phyloP scores from a whole-genome alignment of 35 echinoderm and acorn worm genomes.

The Ptychodera flava region DNA sequence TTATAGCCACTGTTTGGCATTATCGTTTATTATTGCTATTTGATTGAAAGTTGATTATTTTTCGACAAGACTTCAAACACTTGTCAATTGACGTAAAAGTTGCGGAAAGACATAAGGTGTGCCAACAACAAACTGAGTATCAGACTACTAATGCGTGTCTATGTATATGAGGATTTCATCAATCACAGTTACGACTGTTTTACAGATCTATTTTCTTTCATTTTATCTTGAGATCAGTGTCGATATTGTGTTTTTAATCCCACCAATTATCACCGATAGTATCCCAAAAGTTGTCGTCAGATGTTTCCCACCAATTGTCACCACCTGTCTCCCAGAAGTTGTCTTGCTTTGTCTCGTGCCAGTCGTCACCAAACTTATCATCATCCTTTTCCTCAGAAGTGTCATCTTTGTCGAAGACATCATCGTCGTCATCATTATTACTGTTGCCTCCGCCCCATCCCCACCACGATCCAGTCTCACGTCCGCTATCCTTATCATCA shows the following conservation, averaged over 20 bases:
- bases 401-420: background rate
- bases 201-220: too few relatives aligned
- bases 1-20: too few relatives aligned
- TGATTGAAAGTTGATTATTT: too few relatives aligned
- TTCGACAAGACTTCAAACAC: too few relatives aligned
- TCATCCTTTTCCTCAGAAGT: background rate
- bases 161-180: too few relatives aligned
- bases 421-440: background rate
- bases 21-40: too few relatives aligned
- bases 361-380: background rate
- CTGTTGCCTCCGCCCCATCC: background rate
- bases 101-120: too few relatives aligned
- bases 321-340: background rate
- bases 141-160: too few relatives aligned
- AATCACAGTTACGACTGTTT: too few relatives aligned
- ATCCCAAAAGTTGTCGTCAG: background rate
- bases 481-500: background rate
- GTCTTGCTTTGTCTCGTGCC: background rate
- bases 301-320: background rate
- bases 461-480: background rate
- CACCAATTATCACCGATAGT: background rate
- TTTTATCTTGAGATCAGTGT: too few relatives aligned
- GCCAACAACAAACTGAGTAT: too few relatives aligned
- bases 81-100: too few relatives aligned
- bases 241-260: background rate